Evolutionary conservation across 2,797 vertebrate genomes (phyloP), one percentile per base, ranked within the genome.

Genomic region (Crenichthys baileyi): DNA sequence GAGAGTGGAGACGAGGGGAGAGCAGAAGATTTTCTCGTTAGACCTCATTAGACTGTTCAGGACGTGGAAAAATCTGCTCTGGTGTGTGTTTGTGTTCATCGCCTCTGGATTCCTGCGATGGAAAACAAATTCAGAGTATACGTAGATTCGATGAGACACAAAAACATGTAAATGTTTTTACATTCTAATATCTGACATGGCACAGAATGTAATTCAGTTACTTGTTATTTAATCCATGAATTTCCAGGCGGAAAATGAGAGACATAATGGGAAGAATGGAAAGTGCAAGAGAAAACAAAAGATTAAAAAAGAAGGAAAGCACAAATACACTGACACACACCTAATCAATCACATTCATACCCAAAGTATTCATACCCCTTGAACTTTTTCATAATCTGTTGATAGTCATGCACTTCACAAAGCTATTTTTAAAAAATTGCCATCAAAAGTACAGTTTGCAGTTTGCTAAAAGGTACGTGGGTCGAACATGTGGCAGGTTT

Each of bases 41-140:
- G 83, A 85, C 75, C 72, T 55, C 81, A 84, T 83, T 87, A 88
- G 31, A 87, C 85, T 89, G 90, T 90, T 91, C 78, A 73, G 67
- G 63, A 76, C 60, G 22, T 39, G 61, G 70, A 67, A 18, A 53
- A 70, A 53, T 75, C 55, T 78, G 78, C 22, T 72, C 31, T 26
- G 15, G 26, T 70, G 39, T 74, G 48, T 55, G 58, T 72, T 74
- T 61, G 63, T 77, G 73, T 56, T 75, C 46, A 70, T 70, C 63
- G 26, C 20, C 13, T 53, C 44, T 60, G 18, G 36, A 51, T 51
- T 48, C 24, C 41, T 74, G 41, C 11, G 41, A 18, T 36, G 31
- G 41, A 4, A 60, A 70, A 56, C 29, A 41, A 46, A 75, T 60
- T 24, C 61, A 8, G n/a, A n/a, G n/a, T 5, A 70, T 15, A 18